phyloP scores from a whole-genome alignment of 2,888 invertebrate species.

The Tetropium fuscum region DNA sequence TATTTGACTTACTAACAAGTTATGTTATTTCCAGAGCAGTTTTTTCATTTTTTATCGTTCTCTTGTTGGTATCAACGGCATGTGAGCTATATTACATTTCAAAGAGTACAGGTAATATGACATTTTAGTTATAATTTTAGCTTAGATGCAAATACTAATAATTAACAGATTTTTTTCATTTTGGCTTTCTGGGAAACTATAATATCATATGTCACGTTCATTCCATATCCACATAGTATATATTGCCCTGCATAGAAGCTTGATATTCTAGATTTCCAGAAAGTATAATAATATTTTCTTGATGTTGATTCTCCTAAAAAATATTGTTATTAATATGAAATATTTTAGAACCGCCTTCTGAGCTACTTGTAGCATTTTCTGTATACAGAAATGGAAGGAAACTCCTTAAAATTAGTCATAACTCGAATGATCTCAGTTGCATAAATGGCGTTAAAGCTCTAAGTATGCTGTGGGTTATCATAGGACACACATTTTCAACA shows the following conservation, averaged over 20 bases:
- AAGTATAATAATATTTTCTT: no score
- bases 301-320: no score
- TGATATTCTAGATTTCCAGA: no score
- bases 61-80: conserved; percentile 38
- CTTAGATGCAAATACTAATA: no score
- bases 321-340: no score
- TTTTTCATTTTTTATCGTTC: conserved; percentile 31
- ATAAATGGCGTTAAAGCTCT: conserved; percentile 53
- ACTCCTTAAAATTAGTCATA: conserved; percentile 34
- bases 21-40: conserved; percentile 42
- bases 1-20: no score
- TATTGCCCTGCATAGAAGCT: no score
- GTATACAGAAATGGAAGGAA: conserved; percentile 34
- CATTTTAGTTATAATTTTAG: no score
- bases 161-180: no score
- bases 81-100: conserved; percentile 41
- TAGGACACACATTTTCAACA: conserved; percentile 61
- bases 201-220: no score
- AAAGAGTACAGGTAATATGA: conserved; percentile 30
- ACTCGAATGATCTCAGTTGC: conserved; percentile 31
- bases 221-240: no score
- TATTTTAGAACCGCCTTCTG: not conserved
- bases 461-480: conserved; percentile 66
- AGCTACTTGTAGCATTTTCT: conserved; percentile 31
- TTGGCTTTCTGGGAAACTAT: no score